phyloP scores from a whole-genome alignment of 2,113 vertebrate species.

The Oreochromis aureus region DNA sequence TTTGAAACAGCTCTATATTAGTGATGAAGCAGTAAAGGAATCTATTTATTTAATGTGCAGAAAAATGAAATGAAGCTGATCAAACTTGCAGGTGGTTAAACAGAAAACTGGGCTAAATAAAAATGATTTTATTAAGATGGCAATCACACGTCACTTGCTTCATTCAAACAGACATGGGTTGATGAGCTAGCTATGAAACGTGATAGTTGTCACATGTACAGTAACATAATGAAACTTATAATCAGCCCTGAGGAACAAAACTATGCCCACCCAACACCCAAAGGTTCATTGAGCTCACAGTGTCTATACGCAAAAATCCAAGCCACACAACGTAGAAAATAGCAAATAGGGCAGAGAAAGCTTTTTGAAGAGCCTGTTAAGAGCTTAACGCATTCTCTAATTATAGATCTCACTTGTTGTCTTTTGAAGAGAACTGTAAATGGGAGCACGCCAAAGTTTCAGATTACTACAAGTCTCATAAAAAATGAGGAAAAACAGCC shows the following conservation, averaged over 20 bases:
- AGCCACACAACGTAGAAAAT: slow-evolving; percentile 63
- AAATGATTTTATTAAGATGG: neutral
- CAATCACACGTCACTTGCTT: neutral
- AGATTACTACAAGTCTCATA: slow-evolving; percentile 57
- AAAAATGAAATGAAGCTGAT: neutral
- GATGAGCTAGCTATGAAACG: slow-evolving; percentile 1
- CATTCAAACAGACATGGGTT: neutral
- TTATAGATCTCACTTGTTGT: slow-evolving; percentile 68
- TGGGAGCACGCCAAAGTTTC: slow-evolving; percentile 58
- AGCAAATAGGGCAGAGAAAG: slow-evolving; percentile 70
- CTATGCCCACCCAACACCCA: slow-evolving; percentile 55
- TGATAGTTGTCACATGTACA: slow-evolving; percentile 43
- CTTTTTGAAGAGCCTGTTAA: slow-evolving; percentile 68
- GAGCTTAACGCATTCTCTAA: slow-evolving; percentile 70
- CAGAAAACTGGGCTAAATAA: neutral
- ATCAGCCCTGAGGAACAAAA: slow-evolving; percentile 30
- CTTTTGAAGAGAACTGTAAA: slow-evolving; percentile 73
- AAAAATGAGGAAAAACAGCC: slow-evolving; percentile 51
- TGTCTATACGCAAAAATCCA: slow-evolving; percentile 32
- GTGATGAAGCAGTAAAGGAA: neutral
- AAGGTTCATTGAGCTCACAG: slow-evolving; percentile 29
- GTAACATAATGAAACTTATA: slow-evolving; percentile 37
- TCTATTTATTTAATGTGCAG: neutral
- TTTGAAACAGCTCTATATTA: neutral
- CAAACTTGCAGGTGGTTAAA: fast-evolving